A percentile compares a stretch with the other conserved stretches of the same genome.
These are phyloP conservation scores for Leiothrix lutea DNA, from an alignment of 2,113 vertebrate genomes.

Conservation along the genomic window DNA sequence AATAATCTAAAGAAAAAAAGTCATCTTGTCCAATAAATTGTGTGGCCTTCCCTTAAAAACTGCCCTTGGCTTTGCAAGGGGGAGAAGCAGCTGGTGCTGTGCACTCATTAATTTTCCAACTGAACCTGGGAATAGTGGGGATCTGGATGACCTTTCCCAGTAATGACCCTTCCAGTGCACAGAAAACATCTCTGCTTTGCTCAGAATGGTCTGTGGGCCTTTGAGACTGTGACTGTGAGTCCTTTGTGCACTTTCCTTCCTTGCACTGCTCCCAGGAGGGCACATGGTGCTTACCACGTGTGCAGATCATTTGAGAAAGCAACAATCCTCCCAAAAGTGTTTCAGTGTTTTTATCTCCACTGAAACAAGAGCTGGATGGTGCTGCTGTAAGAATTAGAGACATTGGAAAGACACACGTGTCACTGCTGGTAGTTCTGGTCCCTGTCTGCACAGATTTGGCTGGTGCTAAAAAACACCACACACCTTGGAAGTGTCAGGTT, in stretches of 20 bases:
- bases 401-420: rapidly evolving
- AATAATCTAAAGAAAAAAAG: neutral
- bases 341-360: neutral
- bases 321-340: neutral
- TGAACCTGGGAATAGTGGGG: neutral
- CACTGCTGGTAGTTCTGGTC: neutral
- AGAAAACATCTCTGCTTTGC: neutral
- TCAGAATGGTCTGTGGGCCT: neutral
- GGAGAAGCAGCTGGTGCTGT: neutral
- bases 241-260: neutral
- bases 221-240: neutral
- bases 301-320: neutral
- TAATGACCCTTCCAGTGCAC: too few species aligned
- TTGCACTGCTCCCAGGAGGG: neutral
- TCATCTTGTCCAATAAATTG: neutral
- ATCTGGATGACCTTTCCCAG: neutral
- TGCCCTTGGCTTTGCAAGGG: neutral
- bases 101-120: neutral
- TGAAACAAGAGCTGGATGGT: neutral
- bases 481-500: neutral
- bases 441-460: neutral
- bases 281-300: rapidly evolving
- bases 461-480: neutral
- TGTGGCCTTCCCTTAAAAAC: neutral
- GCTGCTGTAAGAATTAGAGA: neutral